Evolutionary conservation across 2,888 invertebrate species (phyloP).

Genomic region (Pseudanteris insignis): DNA sequence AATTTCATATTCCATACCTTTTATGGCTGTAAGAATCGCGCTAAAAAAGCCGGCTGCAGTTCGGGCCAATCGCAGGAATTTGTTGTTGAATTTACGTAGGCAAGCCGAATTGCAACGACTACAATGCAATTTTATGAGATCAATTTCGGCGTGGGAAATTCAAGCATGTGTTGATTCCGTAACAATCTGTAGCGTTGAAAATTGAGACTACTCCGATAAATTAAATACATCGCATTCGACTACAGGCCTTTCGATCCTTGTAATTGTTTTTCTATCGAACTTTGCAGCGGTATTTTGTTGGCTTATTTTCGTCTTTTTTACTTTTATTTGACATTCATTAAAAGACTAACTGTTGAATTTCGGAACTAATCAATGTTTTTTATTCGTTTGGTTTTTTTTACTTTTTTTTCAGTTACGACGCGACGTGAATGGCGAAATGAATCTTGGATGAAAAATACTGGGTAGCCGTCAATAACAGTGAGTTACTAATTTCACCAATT

Average conservation of each 20-base stretch:
- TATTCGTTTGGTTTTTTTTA: neutral
- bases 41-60: too few species aligned
- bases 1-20: conserved; percentile 19
- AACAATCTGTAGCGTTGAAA: conserved; percentile 38
- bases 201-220: conserved; percentile 41
- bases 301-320: neutral
- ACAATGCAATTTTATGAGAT: conserved; percentile 35
- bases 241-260: conserved; percentile 19
- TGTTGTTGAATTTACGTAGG: conserved; percentile 36
- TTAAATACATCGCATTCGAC: conserved; percentile 34
- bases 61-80: conserved; percentile 19
- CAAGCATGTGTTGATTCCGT: conserved; percentile 41
- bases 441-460: too few species aligned
- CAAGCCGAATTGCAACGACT: conserved; percentile 26
- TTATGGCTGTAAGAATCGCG: conserved; percentile 12
- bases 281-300: conserved; percentile 4
- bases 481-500: too few species aligned
- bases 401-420: neutral
- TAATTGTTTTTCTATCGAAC: conserved; percentile 29
- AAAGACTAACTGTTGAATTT: conserved; percentile 5
- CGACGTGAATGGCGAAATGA: too few species aligned
- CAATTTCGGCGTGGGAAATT: conserved; percentile 41
- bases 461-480: too few species aligned
- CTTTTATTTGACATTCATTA: neutral
- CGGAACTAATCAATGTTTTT: conserved; percentile 5